These are phyloP conservation scores for Chionodraco myersi DNA, from an alignment of 2,113 vertebrate genomes.

Conservation along the genomic window DNA sequence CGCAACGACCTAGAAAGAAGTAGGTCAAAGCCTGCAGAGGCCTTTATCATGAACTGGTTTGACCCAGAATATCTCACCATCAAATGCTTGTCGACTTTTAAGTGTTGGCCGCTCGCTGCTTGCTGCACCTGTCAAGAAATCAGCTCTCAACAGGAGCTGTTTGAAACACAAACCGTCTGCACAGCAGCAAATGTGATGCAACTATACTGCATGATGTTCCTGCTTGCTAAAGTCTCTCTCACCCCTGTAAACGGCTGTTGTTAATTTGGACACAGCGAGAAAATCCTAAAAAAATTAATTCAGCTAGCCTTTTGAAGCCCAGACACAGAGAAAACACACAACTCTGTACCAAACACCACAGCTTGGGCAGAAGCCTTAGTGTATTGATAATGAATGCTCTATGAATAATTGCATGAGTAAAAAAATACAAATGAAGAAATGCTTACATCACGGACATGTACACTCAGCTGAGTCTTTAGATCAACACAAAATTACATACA, in stretches of 20 bases:
- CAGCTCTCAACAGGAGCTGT: not conserved
- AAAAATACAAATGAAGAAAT: slow-evolving; percentile 77
- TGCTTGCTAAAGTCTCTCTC: not conserved
- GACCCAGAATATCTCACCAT: slow-evolving; percentile 25
- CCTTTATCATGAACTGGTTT: slow-evolving; percentile 33
- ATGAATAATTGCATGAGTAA: slow-evolving; percentile 73
- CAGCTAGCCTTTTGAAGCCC: not conserved
- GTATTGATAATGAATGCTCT: slow-evolving; percentile 70
- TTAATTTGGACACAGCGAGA: not conserved
- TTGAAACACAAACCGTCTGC: slow-evolving; percentile 1
- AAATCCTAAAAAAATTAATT: not conserved
- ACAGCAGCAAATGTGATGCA: not conserved
- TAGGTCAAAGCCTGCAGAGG: slow-evolving; percentile 51
- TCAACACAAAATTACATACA: slow-evolving; percentile 69
- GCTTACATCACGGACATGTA: slow-evolving; percentile 73
- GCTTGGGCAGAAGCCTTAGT: slow-evolving; percentile 58
- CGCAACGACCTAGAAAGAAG: slow-evolving; percentile 62
- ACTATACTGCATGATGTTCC: not conserved
- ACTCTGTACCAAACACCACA: slow-evolving; percentile 50
- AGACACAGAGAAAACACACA: slow-evolving; percentile 1
- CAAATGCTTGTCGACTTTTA: not conserved
- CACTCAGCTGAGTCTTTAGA: slow-evolving; percentile 62
- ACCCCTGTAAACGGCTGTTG: not conserved
- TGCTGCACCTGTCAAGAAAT: slow-evolving; percentile 13
- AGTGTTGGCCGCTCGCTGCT: not conserved